Percentiles rank a stretch among this genome's conserved stretches.
phyloP scores from a whole-genome alignment of 2,888 invertebrate species.

The Lumbricus terrestris region DNA sequence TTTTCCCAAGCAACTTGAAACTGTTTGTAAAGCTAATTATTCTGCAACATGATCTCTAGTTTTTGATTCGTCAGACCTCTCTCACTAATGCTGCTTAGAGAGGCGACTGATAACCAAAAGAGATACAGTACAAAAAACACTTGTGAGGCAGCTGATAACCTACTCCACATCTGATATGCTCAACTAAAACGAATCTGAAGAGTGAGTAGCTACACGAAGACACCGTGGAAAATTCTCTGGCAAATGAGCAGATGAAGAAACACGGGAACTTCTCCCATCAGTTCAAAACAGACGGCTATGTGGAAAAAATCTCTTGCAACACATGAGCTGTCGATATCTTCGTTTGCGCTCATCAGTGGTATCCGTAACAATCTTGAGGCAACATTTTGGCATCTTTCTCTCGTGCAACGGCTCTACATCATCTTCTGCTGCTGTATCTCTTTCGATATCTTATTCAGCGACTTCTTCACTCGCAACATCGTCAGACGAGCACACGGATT shows the following conservation, averaged over 20 bases:
- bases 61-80: not conserved
- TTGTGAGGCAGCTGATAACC: not conserved
- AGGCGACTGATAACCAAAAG: not conserved
- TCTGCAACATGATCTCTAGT: not conserved
- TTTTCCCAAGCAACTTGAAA: not conserved
- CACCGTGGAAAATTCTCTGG: not conserved
- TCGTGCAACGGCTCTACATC: not conserved
- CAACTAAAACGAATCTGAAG: not conserved
- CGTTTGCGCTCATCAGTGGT: no score
- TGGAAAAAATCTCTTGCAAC: not conserved
- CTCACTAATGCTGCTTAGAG: not conserved
- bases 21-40: not conserved
- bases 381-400: not conserved
- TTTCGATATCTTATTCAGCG: slow-evolving; percentile 46
- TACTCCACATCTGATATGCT: not conserved
- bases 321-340: no score
- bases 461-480: slow-evolving; percentile 56
- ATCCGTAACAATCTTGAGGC: not conserved
- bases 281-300: not conserved
- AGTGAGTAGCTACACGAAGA: not conserved
- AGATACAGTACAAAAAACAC: not conserved
- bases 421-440: slow-evolving; percentile 18
- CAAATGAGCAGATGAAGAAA: not conserved
- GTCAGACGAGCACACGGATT: slow-evolving; percentile 53
- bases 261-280: not conserved